Base-by-base conservation (phyloP, 2,888 invertebrate genomes). In the Lydus trimaculatus region DNA sequence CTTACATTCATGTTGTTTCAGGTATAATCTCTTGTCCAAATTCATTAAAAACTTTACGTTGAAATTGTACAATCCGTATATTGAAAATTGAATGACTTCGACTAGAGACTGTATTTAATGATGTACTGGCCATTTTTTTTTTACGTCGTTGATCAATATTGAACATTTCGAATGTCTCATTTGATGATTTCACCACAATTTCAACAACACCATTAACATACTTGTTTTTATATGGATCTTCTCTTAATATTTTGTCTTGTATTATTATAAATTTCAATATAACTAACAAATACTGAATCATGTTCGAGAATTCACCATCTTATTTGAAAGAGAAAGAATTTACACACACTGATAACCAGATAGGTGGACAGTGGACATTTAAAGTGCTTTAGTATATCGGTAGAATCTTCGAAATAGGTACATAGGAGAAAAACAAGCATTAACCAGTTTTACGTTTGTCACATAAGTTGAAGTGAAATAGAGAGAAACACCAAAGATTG, bases 21-120 rank as follows among this genome's bases (percentile, higher is more conserved):
- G 92, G 93, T 60, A 84, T 74, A n/a, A 94, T 90, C 70, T 91
- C 90, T 82, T 94, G 93, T 0, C 95, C 95, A 48, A 80, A 67
- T 61, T 70, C 73, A 61, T 79, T 80, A 5, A 75, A 73, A 9
- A 74, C 67, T 39, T 76, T 68, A 72, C 81, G 81, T 67, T 84
- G 91, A 17, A 84, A 70, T 86, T 95, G 97, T 43, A 98, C 98
- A 63, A 99, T 87, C 68, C 98, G 88, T 72, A 99, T 93, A 58
- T 94, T 98, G 82, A 99, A 99, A 25, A 99, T 94, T 0, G 97
- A 97, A 85, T 99, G 99, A 78, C 97, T 97, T 72, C 99, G 89
- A 84, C 98, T 98, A 0, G 98, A 98, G 84, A 97, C 97, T 0
- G 96, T 91, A 86, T 99, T 99, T 28, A 99, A 87, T 63, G 91